Conservation (phyloP, 2,888 invertebrate genomes). For the Melitaea athalia region DNA sequence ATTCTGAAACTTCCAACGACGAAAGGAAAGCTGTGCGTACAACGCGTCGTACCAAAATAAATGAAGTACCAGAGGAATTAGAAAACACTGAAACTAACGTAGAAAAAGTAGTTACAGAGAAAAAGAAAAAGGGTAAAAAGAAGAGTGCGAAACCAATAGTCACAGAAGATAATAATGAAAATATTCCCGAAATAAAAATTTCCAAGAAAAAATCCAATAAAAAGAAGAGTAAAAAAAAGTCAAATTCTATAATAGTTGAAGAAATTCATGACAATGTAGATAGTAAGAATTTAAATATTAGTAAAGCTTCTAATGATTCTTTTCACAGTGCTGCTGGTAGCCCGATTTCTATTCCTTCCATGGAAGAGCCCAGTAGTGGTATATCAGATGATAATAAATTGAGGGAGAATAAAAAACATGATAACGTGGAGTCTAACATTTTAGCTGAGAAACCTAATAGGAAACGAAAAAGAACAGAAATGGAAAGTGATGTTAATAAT, state of each 20-base stretch:
- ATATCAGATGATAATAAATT: not conserved
- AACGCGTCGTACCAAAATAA: slow-evolving; percentile 55
- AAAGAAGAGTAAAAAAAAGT: slow-evolving; percentile 55
- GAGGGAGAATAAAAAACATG: slow-evolving; percentile 9
- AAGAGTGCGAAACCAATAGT: slow-evolving; percentile 30
- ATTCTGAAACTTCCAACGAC: slow-evolving; percentile 32
- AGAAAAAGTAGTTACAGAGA: slow-evolving; percentile 17
- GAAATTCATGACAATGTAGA: slow-evolving; percentile 37
- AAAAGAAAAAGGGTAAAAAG: slow-evolving; percentile 37
- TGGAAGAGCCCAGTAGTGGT: not conserved
- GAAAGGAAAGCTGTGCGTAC: slow-evolving; percentile 45
- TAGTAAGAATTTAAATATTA: slow-evolving; percentile 45
- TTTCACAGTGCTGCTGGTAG: slow-evolving; percentile 72
- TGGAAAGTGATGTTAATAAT: not conserved
- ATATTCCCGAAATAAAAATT: slow-evolving; percentile 45
- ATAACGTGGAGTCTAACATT: slow-evolving; percentile 16
- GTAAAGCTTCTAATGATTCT: slow-evolving; percentile 60
- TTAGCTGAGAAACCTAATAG: slow-evolving; percentile 10
- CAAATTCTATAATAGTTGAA: slow-evolving; percentile 45
- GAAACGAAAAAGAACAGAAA: slow-evolving; percentile 17
- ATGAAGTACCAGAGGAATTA: slow-evolving; percentile 37
- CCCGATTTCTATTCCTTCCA: slow-evolving; percentile 41
- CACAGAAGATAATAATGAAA: slow-evolving; percentile 47
- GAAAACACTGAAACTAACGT: slow-evolving; percentile 40
- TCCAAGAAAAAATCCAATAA: slow-evolving; percentile 51